phyloP scores from a whole-genome alignment of 2,113 vertebrate species.

The Pseudorasbora parva region DNA sequence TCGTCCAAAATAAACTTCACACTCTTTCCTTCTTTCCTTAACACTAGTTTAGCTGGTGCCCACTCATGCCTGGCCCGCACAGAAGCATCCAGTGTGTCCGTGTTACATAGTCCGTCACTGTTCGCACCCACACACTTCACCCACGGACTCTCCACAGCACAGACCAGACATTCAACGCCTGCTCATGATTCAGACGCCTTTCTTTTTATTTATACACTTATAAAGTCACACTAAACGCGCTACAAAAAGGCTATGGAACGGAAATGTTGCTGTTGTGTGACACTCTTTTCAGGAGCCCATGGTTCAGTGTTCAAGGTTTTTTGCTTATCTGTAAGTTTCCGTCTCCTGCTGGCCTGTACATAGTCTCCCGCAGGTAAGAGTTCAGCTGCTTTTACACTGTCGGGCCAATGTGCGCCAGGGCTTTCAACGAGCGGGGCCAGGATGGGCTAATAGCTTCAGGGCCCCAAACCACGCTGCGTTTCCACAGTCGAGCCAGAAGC shows the following conservation, averaged over 20 bases:
- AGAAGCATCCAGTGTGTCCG: slow-evolving; percentile 32
- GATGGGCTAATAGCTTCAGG: too few relatives aligned
- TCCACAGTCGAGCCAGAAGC: too few relatives aligned
- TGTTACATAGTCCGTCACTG: slow-evolving; percentile 28
- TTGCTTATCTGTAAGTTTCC: not conserved
- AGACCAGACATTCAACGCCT: slow-evolving; percentile 20
- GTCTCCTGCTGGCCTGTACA: not conserved
- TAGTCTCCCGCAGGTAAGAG: not conserved
- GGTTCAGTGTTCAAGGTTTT: not conserved
- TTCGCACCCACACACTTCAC: slow-evolving; percentile 35
- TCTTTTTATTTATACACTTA: slow-evolving; percentile 10
- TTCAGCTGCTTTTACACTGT: too few relatives aligned
- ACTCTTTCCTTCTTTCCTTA: slow-evolving; percentile 19
- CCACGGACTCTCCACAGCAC: slow-evolving; percentile 13
- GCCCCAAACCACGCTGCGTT: too few relatives aligned
- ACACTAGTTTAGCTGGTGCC: slow-evolving; percentile 41
- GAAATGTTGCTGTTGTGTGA: not conserved
- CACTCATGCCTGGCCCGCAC: slow-evolving; percentile 36
- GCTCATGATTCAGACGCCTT: slow-evolving; percentile 22
- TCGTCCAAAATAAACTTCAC: slow-evolving; percentile 36
- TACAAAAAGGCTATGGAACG: not conserved
- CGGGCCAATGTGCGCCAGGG: too few relatives aligned
- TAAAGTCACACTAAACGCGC: not conserved
- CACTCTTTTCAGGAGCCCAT: not conserved
- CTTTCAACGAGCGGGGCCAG: too few relatives aligned